Conservation (phyloP, 2,797 vertebrate species). For the Molossus alvarezi region DNA sequence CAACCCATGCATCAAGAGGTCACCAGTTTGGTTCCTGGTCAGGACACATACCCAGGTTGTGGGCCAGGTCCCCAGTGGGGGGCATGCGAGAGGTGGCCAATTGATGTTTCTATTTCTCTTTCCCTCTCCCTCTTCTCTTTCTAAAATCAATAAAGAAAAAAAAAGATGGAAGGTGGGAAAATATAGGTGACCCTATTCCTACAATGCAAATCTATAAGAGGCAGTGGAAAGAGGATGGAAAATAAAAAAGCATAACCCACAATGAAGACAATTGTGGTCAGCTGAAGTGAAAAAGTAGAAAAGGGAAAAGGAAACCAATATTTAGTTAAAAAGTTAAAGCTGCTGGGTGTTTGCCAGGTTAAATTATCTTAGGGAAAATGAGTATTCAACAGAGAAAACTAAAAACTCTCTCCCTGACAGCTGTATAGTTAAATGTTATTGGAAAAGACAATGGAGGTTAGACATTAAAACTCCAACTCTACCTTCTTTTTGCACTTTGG, state of each 20-base stretch:
- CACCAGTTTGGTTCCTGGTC: too few relatives aligned
- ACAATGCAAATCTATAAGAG: neutral
- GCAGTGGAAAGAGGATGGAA: neutral
- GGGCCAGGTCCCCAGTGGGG: too few relatives aligned
- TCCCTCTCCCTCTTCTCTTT: too few relatives aligned
- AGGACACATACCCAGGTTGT: too few relatives aligned
- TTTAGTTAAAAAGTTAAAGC: neutral
- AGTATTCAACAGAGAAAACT: neutral
- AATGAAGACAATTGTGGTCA: neutral
- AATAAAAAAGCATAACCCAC: neutral
- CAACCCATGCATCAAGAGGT: too few relatives aligned
- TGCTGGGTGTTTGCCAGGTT: neutral
- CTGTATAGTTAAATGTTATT: neutral
- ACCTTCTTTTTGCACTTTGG: slow-evolving; percentile 92
- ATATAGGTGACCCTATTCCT: neutral
- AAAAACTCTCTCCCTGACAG: neutral
- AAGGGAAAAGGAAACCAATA: slow-evolving; percentile 19
- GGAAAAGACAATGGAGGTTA: neutral
- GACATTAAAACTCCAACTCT: slow-evolving; percentile 67
- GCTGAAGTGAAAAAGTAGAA: slow-evolving; percentile 12
- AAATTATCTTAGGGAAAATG: neutral
- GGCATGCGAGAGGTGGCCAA: too few relatives aligned
- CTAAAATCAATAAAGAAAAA: neutral
- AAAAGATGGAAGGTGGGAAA: neutral
- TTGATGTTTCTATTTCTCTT: too few relatives aligned